phyloP scores from a whole-genome alignment of 2,888 invertebrate genomes.

The Subacronicta megacephala region DNA sequence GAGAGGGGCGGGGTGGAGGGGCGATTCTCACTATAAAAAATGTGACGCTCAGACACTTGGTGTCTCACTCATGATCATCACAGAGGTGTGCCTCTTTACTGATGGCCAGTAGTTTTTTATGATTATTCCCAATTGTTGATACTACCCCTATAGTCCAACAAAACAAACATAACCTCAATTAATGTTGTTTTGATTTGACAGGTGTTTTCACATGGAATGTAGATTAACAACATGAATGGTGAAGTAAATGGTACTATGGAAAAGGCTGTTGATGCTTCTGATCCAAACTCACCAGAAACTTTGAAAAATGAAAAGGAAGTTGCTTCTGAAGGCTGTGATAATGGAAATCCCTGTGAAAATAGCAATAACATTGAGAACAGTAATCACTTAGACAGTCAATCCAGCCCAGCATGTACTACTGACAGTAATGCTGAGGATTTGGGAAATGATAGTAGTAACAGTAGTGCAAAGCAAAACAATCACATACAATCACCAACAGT shows the following conservation, averaged over 20 bases:
- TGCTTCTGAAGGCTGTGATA: constrained; percentile 48
- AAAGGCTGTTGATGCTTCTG: constrained; percentile 69
- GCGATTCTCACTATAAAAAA: constrained; percentile 76
- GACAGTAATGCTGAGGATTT: constrained; percentile 40
- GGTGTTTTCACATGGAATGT: constrained; percentile 76
- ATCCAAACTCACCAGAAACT: constrained; percentile 43
- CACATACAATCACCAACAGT: constrained; percentile 30
- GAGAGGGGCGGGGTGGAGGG: constrained; percentile 72
- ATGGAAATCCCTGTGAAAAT: constrained; percentile 58
- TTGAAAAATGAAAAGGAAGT: constrained; percentile 53
- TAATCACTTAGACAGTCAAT: constrained; percentile 56
- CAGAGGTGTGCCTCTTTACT: constrained; percentile 24
- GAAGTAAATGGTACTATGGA: constrained; percentile 80
- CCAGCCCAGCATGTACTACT: constrained; percentile 26
- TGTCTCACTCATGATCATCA: constrained; percentile 66
- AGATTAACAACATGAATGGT: constrained; percentile 78
- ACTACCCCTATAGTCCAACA: constrained; percentile 24
- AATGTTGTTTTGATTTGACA: constrained; percentile 72
- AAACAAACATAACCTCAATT: constrained; percentile 70
- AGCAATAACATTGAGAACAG: constrained; percentile 58
- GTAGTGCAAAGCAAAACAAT: constrained; percentile 39
- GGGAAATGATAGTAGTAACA: constrained; percentile 48
- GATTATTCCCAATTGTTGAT: constrained; percentile 27
- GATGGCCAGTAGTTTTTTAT: constrained; percentile 18
- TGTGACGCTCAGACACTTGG: constrained; percentile 74